Percentiles rank a stretch among this genome's conserved stretches.
Conservation (phyloP, 2,888 invertebrate species). For the Tricholauxania praeusta region DNA sequence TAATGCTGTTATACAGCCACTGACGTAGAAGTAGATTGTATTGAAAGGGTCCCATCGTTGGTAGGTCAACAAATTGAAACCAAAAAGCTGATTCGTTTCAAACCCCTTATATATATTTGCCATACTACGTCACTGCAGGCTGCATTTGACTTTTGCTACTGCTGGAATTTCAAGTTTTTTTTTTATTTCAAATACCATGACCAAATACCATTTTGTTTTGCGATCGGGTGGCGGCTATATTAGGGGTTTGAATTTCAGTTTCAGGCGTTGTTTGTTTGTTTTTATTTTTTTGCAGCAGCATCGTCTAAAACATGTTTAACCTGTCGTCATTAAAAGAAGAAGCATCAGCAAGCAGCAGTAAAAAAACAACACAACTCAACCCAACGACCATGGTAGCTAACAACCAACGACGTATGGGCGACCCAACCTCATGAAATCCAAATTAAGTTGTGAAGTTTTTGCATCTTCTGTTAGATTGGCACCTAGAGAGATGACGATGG, state of each 20-base stretch:
- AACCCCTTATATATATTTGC: background rate
- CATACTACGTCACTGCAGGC: background rate
- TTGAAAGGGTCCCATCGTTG: background rate
- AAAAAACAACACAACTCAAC: conserved; percentile 41
- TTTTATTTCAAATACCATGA: conserved; percentile 64
- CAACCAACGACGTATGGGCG: too few species aligned
- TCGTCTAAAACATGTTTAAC: conserved; percentile 10
- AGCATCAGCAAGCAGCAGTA: conserved; percentile 41
- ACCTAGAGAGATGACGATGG: too few species aligned
- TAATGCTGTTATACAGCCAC: too few species aligned
- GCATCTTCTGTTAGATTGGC: too few species aligned
- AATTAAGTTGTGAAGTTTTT: conserved; percentile 21
- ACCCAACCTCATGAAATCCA: background rate
- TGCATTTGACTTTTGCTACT: conserved; percentile 39
- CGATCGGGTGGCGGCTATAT: too few species aligned
- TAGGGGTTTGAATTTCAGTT: too few species aligned
- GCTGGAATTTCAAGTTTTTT: conserved; percentile 66
- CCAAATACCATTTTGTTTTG: conserved; percentile 50
- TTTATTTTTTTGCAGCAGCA: background rate
- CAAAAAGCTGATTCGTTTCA: too few species aligned
- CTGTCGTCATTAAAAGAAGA: conserved; percentile 47
- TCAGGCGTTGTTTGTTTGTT: background rate
- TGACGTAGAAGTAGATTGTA: too few species aligned
- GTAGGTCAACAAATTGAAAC: background rate
- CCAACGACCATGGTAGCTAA: background rate